Evolutionary conservation across 2,888 invertebrate species (phyloP), one percentile per base, ranked within the genome.

Genomic region (Temnothorax rugatulus): DNA sequence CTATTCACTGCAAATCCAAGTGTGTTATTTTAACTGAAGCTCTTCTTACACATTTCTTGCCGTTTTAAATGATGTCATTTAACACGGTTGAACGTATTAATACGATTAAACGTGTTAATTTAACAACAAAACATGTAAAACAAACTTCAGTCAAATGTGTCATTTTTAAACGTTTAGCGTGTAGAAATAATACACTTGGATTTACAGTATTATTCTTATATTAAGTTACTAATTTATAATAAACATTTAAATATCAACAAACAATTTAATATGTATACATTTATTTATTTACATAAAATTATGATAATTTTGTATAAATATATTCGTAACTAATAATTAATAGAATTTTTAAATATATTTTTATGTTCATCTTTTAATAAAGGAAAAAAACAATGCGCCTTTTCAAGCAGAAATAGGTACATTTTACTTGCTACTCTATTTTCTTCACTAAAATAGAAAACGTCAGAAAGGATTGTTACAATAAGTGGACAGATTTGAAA

Each of bases 171-270:
- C 29, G 29, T 29, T 29, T 29, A 29, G 29, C 3, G 29, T 29
- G 29, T 29, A 29, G 29, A 29, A 29, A 29, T 29, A 29, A 29
- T 0, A 29, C 29, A 29, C 29, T 29, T 29, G 3, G 3, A 3
- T 29, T 29, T 29, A 29, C 29, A 2, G 29, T 29, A 3, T 29
- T 29, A 29, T 50, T 66, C n/a, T 50, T 34, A 69, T 7, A 29
- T 68, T 5, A n/a, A 38, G 9, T 41, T 25, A 47, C 4, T 61
- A 4, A 25, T 47, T 68, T 34, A 34, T 47, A 47, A 47, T 47
- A 25, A 68, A 44, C 29, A 18, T 68, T 68, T 29, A 29, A 29
- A 47, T 47, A 47, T 66, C 44, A 66, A 66, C 7, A 34, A 34
- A 34, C 7, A 25, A 44, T 41, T 68, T 38, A 38, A 7, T 54